Evolutionary conservation across 2,888 invertebrate species (phyloP).

Genomic region (Epiblema foenella): DNA sequence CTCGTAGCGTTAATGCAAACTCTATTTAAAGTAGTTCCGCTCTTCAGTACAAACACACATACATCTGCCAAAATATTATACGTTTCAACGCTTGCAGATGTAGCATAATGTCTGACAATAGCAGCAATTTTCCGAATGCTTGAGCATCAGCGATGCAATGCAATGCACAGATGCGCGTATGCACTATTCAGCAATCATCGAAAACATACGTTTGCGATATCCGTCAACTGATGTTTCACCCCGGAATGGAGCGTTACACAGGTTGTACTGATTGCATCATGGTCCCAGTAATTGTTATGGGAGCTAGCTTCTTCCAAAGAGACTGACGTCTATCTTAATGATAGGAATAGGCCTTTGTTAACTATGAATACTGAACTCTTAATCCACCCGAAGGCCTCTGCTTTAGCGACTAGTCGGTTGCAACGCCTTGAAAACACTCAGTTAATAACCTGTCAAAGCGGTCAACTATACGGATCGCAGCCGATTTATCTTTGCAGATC

Average conservation of each 20-base stretch:
- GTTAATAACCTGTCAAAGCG: background rate
- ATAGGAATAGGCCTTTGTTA: background rate
- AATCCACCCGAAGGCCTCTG: background rate
- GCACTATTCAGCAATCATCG: slow-evolving; percentile 26
- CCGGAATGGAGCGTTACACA: background rate
- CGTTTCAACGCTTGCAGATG: slow-evolving; percentile 31
- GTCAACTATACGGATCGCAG: background rate
- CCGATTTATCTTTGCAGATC: background rate
- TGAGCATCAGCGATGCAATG: slow-evolving; percentile 50
- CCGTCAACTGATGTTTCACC: background rate
- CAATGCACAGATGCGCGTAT: slow-evolving; percentile 44
- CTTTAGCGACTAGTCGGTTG: background rate
- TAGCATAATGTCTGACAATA: slow-evolving; percentile 41
- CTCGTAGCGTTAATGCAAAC: slow-evolving; percentile 17
- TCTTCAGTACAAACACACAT: slow-evolving; percentile 19
- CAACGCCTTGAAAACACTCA: background rate
- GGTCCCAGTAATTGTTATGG: background rate
- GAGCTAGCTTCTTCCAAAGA: background rate
- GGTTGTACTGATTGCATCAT: background rate
- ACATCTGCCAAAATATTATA: slow-evolving; percentile 28
- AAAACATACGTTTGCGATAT: slow-evolving; percentile 17
- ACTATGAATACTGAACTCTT: background rate
- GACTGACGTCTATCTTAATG: no score
- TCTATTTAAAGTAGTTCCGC: slow-evolving; percentile 16
- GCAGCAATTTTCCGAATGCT: slow-evolving; percentile 57